Base-by-base conservation (phyloP, 2,888 invertebrate genomes). In the Eristalis pertinax region DNA sequence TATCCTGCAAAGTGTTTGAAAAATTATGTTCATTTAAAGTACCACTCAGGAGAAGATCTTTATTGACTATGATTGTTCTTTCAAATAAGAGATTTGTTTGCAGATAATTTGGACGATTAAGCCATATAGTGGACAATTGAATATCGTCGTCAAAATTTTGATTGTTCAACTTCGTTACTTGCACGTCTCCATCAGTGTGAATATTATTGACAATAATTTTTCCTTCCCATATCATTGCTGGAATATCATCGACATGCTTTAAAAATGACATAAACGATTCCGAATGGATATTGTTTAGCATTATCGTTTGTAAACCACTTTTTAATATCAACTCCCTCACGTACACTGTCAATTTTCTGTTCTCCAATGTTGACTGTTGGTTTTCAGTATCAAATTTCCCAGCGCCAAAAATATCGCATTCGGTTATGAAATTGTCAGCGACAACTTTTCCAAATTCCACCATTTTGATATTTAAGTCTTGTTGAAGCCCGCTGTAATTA, bases 201-300 rank as follows among this genome's bases (percentile, higher is more conserved):
- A 94, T 89, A 22, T 92, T 91, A 58, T 93, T 93, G n/a, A 94
- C 92, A 68, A 91, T 90, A 8, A 94, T 89, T 73, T 93, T 91
- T 1, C 94, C 94, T 26, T 91, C 89, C 8, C 92, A 89, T 35
- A 94, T 91, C 86, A 92, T 88, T 89, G 90, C 76, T 41, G 91
- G 89, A 91, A 91, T 70, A 88, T 92, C 86, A 90, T 91, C 88
- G 81, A 90, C 90, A 90, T 91, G 89, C 38, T 90, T 84, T 56
- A 91, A 68, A 62, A 92, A 90, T 19, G 89, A 84, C 29, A 92
- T 74, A 19, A 94, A 70, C 22, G 92, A 89, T 1, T 91, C 88
- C 1, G 92, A 91, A 0, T 90, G 62, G 13, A 92, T 88, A 56
- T 91, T 92, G 89, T 94, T 94, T n/a, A 94, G 89, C 5, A 88